Conservation (phyloP, 2,113 vertebrate genomes). For the Corvus hawaiiensis region DNA sequence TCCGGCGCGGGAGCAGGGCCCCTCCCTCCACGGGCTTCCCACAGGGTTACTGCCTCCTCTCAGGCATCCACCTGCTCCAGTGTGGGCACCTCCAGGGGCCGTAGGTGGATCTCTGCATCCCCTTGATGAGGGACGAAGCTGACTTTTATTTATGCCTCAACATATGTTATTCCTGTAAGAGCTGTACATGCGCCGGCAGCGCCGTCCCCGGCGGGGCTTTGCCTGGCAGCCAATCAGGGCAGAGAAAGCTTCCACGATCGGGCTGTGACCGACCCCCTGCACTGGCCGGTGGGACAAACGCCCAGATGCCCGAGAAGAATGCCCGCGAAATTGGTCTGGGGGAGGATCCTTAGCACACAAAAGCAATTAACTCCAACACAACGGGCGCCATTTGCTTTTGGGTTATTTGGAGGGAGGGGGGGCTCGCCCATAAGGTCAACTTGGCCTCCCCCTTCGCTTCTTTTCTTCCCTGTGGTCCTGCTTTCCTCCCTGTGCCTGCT, state of each 20-base stretch:
- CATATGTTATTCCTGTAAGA: accelerated
- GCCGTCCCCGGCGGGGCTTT: not conserved
- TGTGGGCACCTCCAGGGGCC: not conserved
- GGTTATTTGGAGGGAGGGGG: not conserved
- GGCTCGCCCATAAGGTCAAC: not conserved
- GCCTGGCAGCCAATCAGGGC: no score
- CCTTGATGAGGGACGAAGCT: not conserved
- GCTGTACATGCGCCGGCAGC: no score
- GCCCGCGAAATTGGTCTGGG: not conserved
- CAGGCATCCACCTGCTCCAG: not conserved
- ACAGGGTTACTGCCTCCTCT: not conserved
- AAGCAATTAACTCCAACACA: not conserved
- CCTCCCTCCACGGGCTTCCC: not conserved
- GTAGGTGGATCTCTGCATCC: not conserved
- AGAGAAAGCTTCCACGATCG: not conserved
- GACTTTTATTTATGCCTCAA: not conserved
- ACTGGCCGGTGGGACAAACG: not conserved
- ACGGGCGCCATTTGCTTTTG: not conserved
- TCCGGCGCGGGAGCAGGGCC: not conserved
- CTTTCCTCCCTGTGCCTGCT: no score
- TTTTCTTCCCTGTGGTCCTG: not conserved
- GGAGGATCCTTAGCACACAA: not conserved
- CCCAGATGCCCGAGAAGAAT: not conserved
- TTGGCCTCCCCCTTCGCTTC: not conserved
- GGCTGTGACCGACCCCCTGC: not conserved